Base-by-base conservation (phyloP, 2,888 invertebrate species). In the Conistra vaccinii region DNA sequence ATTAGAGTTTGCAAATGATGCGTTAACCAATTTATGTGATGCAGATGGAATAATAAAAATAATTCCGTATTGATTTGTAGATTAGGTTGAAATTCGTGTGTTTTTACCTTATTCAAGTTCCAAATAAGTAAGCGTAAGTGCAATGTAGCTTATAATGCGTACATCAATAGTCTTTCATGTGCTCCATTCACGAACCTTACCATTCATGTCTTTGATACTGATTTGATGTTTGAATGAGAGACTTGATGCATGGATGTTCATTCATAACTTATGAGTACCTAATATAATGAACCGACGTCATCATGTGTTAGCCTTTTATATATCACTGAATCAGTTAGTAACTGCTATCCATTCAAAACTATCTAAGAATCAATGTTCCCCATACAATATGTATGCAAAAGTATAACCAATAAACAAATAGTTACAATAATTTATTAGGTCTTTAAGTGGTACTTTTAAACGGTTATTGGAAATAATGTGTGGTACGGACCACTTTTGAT, bases 161-260 rank as follows among this genome's bases (percentile, higher is more conserved):
- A 89, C 92, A 89, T 93, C 92, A 93, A 91, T 92, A 85, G 85
- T 90, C 88, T 91, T 92, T 93, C 91, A 91, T 90, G 88, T 90
- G 90, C 87, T 89, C 89, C 95, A 95, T 95, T 95, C 93, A 95
- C 87, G 86, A 90, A 89, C 86, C 81, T 88, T 85, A 85, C 90
- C 94, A 94, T 94, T 94, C 94, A 94, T 91, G 89, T 88, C 87
- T 91, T 87, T 87, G 89, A 87, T 90, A 86, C 60, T 75, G 86
- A 84, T 83, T 88, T 89, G 87, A 89, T 83, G 85, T 83, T 86
- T 89, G 89, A 89, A 89, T 89, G 89, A 88, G 78, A 85, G 76
- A 82, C 82, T 83, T 73, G 80, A 85, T 84, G 87, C 80, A 84
- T 85, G 57, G 77, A 85, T 39, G 75, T 75, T 87, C 90, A 90